Base-by-base conservation (phyloP, 2,113 vertebrate species). In the Podilymbus podiceps region DNA sequence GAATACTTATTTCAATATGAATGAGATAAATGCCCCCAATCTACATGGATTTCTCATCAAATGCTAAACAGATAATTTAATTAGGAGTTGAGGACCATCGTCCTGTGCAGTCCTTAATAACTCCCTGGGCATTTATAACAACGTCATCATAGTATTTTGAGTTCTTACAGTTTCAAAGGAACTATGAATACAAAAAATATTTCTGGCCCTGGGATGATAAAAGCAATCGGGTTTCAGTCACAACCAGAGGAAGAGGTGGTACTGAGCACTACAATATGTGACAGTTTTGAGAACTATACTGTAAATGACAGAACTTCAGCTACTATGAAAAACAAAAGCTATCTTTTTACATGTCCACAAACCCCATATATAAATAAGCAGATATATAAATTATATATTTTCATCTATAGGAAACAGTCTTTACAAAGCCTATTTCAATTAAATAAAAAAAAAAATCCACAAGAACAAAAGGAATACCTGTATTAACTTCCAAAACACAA, bases 401-500 rank as follows among this genome's bases (percentile, higher is more conserved):
- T 46, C 33, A 17, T 38, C 77, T 44, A 9, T 2, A 59, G 23
- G 16, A 71, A 77, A 85, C 9, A 30, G 13, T 33, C 46, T 50
- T 62, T 23, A 66, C 21, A 60, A 64, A 86, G 56, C 8, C 42
- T 71, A 49, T 19, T 49, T 88, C 6, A 31, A 23, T 60, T 68
- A 4, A 42, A 71, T 67, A 90, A 46, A 76, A 82, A 82, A n/a
- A 2, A 27, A 28, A 9, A 10, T 79, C 62, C 8, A 55, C 3
- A 5, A 66, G 35, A 88, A 84, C 44, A 85, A 93, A 95, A 96
- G 71, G 15, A 60, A 73, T 75, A 38, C 6, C 28, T 66, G 44
- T 50, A 88, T 80, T 84, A 93, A 85, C 47, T 96, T 95, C 23
- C 27, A 64, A 87, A 89, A 68, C 24, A 90, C 21, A 31, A 56